Evolutionary conservation across 2,113 vertebrate species (phyloP).

Genomic region (Sinocyclocheilus grahami): DNA sequence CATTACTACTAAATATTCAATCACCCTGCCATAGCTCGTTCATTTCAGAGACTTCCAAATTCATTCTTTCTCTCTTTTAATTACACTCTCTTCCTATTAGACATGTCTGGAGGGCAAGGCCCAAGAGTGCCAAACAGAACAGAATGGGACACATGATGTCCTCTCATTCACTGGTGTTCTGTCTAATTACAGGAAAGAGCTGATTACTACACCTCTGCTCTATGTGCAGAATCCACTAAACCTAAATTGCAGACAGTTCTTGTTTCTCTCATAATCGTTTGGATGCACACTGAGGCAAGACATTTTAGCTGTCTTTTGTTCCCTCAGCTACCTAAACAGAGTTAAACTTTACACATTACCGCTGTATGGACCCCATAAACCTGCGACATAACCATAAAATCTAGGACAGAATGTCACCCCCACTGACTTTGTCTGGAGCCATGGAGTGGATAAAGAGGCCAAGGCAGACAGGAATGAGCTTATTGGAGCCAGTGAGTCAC

Average conservation of each 20-base stretch:
- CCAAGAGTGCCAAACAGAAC: slow-evolving; percentile 39
- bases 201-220: slow-evolving; percentile 16
- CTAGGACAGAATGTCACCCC: slow-evolving; percentile 23
- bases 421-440: slow-evolving; percentile 39
- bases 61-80: slow-evolving; percentile 48
- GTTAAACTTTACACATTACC: slow-evolving; percentile 14
- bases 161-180: slow-evolving; percentile 16
- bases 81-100: slow-evolving; percentile 49
- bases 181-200: slow-evolving; percentile 54
- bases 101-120: slow-evolving; percentile 53
- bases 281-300: background rate
- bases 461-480: slow-evolving; percentile 36
- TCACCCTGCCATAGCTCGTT: slow-evolving; percentile 11
- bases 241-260: background rate
- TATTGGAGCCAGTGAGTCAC: slow-evolving; percentile 52
- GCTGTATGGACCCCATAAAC: slow-evolving; percentile 16
- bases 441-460: slow-evolving; percentile 28
- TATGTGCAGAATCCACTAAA: background rate
- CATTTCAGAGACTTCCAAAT: slow-evolving; percentile 18
- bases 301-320: background rate
- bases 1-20: slow-evolving; percentile 3
- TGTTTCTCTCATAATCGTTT: background rate
- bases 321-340: background rate
- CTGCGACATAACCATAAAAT: slow-evolving; percentile 32
- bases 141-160: slow-evolving; percentile 28